A percentile compares a stretch with the other conserved stretches of the same genome.
Evolutionary conservation across 2,113 vertebrate genomes (phyloP).

Genomic region (Struthio camelus): DNA sequence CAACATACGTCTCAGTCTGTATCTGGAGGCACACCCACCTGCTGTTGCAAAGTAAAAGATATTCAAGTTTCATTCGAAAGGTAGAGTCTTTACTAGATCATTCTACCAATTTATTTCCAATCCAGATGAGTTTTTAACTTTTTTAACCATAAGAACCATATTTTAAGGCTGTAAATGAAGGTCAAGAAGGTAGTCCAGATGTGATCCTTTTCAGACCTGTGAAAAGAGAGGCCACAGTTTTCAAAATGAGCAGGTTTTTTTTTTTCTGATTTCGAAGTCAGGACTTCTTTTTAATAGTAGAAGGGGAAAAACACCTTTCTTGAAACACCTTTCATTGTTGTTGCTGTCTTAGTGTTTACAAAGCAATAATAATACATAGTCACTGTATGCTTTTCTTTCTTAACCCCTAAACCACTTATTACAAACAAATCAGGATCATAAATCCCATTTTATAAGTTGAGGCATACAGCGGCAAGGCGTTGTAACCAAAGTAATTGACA

Average conservation of each 20-base stretch:
- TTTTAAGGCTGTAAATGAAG: neutral
- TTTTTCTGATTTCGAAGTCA: neutral
- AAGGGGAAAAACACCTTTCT: neutral
- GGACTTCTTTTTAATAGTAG: neutral
- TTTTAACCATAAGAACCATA: neutral
- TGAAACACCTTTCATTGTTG: neutral
- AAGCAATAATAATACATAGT: neutral
- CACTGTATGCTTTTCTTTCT: neutral
- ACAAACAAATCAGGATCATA: neutral
- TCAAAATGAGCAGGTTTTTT: neutral
- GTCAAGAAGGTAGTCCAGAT: neutral
- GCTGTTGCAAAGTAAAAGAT: neutral
- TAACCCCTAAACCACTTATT: neutral
- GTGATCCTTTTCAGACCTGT: neutral
- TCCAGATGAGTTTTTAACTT: neutral
- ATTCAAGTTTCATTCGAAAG: neutral
- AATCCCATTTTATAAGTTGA: neutral
- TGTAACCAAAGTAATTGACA: neutral
- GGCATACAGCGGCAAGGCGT: rapidly evolving
- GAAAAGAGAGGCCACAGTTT: neutral
- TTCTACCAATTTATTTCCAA: neutral
- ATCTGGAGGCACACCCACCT: neutral
- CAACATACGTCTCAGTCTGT: neutral
- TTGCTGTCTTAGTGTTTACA: neutral
- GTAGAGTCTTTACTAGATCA: neutral